These are phyloP conservation scores for Batillaria attramentaria DNA, from an alignment of 1,140 invertebrate species.

Conservation along the genomic window DNA sequence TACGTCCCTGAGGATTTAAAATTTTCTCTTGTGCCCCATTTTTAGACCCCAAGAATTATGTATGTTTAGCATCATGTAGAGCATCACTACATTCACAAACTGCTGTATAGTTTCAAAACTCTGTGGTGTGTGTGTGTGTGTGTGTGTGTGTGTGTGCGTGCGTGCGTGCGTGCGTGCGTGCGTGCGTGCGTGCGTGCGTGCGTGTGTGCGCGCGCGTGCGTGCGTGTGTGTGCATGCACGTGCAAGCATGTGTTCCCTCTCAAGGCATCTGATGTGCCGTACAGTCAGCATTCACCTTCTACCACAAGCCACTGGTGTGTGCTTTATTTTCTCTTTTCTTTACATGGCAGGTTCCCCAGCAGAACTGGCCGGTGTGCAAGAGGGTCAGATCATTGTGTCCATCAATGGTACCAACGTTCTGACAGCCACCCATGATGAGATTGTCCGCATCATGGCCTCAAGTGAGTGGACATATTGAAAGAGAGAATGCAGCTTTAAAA, in stretches of 20 bases:
- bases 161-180: background rate
- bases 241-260: background rate
- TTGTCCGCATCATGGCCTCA: conserved; percentile 92
- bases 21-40: no score
- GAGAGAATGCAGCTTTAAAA: no score
- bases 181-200: background rate
- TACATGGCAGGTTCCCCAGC: conserved; percentile 77
- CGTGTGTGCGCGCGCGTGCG: background rate
- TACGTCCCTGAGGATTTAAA: no score
- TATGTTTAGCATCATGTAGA: no score
- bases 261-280: background rate
- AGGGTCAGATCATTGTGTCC: conserved; percentile 93
- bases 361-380: conserved; percentile 90
- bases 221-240: background rate
- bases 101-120: no score
- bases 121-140: background rate
- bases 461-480: no score
- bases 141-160: conserved; percentile 5
- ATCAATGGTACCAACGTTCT: conserved; percentile 93
- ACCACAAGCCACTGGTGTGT: background rate
- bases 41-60: no score
- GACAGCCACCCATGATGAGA: conserved; percentile 93
- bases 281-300: background rate
- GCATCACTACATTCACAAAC: no score
- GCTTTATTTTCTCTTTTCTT: no score